These are phyloP conservation scores for Entomyzon cyanotis DNA, from an alignment of 2,113 vertebrate species.

Conservation along the genomic window DNA sequence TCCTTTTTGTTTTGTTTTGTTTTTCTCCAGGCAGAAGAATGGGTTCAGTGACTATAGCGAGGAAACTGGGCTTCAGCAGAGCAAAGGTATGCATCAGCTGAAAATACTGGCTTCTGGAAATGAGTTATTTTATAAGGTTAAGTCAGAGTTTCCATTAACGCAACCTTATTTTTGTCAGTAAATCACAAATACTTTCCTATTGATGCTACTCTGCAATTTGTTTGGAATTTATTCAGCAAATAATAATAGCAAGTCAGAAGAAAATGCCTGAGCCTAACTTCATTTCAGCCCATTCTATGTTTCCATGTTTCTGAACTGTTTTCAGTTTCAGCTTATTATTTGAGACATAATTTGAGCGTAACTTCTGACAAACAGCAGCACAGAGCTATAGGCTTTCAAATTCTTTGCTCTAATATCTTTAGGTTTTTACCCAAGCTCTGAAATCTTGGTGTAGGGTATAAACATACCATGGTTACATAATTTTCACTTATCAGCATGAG, in stretches of 20 bases:
- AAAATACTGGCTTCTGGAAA: slow-evolving; percentile 3
- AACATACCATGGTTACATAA: neutral
- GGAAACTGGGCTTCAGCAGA: neutral
- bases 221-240: neutral
- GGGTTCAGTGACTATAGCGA: neutral
- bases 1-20: neutral
- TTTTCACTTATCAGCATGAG: neutral
- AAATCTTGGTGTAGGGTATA: neutral
- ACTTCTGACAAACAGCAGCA: neutral
- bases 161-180: neutral
- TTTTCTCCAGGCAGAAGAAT: neutral
- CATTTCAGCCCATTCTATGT: neutral
- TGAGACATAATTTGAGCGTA: neutral
- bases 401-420: neutral
- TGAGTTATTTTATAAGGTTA: neutral
- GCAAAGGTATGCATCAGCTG: neutral
- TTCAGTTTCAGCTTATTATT: neutral
- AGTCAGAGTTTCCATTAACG: slow-evolving; percentile 30
- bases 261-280: neutral
- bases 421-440: neutral
- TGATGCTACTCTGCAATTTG: slow-evolving; percentile 11
- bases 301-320: neutral
- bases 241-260: slow-evolving; percentile 12
- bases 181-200: slow-evolving; percentile 49
- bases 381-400: neutral